Base-by-base conservation (phyloP, 2,888 invertebrate genomes). In the Antheraea yamamai region DNA sequence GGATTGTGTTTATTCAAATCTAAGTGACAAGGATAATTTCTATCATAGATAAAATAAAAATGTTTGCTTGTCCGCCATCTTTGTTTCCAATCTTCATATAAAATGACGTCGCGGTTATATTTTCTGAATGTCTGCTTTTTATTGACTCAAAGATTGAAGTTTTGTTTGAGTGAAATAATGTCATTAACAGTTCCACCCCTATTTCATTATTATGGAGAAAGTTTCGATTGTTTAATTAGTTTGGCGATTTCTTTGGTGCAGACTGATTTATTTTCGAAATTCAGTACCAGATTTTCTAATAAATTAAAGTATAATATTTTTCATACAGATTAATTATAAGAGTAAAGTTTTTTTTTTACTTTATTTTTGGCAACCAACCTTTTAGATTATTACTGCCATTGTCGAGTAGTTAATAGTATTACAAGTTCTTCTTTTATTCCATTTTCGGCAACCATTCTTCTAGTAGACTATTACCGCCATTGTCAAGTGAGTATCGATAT, bases 101-200 rank as follows among this genome's bases (percentile, higher is more conserved):
- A 75, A 76, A 35, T 70, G 70, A 64, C 72, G 30, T 14, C 35
- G 58, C 76, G 76, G 76, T 80, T 78, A 74, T 76, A 75, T 58
- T 75, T 73, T 73, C 80, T 73, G 77, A 77, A 73, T 73, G 20
- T 80, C 80, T 84, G 81, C 77, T 77, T 81, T 81, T 81, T 81
- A 84, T 84, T 77, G 80, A 77, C 80, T 80, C 30, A 77, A 82
- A 80, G 81, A 79, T 76, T 78, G 74, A 79, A 84, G 78, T 84
- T 81, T 47, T 79, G 78, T 81, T 81, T 74, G 47, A 71, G 61
- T 51, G n/a, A 76, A 72, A 76, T 74, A 72, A 74, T 64, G 39
- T 55, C 74, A n/a, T 72, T 74, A 74, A 47, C 64, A 72, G 23
- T 39, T 71, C 35, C 20, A 64, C 20, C 55, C n/a, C 39, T 79